These are phyloP conservation scores for Flexamia atlantica DNA, from an alignment of 2,888 invertebrate genomes.

Conservation along the genomic window DNA sequence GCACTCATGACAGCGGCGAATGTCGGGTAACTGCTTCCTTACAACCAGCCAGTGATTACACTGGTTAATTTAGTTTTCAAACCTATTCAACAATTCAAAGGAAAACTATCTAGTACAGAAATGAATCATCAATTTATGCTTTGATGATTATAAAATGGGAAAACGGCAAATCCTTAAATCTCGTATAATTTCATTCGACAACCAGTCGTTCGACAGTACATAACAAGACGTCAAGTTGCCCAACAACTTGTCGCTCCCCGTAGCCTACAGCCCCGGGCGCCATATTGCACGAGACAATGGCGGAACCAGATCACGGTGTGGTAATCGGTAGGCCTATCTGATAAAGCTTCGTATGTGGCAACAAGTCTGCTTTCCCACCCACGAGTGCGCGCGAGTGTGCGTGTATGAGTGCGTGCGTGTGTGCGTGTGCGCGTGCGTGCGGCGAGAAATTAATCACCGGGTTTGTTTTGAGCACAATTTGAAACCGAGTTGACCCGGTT, in stretches of 20 bases:
- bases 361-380: conserved; percentile 31
- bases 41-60: no score
- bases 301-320: conserved; percentile 53
- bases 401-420: background rate
- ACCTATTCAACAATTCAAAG: no score
- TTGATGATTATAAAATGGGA: no score
- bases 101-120: no score
- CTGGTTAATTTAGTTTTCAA: no score
- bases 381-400: background rate
- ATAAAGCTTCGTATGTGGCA: conserved; percentile 48
- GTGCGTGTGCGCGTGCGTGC: background rate
- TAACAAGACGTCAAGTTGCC: background rate
- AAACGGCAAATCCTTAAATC: no score
- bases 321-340: conserved; percentile 56
- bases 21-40: no score
- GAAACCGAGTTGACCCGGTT: conserved; percentile 40
- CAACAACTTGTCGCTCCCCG: conserved; percentile 38
- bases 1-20: no score
- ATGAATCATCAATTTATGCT: no score
- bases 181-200: background rate
- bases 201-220: background rate
- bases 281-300: conserved; percentile 56
- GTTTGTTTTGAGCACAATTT: conserved; percentile 52
- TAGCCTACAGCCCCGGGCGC: conserved; percentile 40
- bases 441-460: conserved; percentile 33